Percentiles rank a stretch among this genome's conserved stretches.
These are phyloP conservation scores for Hydropotes inermis DNA, from an alignment of 2,113 vertebrate genomes.

Conservation along the genomic window DNA sequence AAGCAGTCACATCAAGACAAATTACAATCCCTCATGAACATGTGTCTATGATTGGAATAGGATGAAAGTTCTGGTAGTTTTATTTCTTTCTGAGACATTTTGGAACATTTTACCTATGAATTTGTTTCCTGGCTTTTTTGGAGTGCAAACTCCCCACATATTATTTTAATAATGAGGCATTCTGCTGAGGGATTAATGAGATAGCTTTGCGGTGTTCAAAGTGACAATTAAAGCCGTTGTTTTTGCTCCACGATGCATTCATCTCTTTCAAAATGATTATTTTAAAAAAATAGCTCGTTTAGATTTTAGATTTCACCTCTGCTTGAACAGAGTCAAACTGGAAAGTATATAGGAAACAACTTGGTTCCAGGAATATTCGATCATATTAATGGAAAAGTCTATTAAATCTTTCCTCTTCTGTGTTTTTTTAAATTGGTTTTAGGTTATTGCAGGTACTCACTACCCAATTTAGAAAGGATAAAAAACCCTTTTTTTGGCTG, in stretches of 20 bases:
- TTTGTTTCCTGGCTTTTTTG: slow-evolving; percentile 46
- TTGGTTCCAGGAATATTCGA: slow-evolving; percentile 6
- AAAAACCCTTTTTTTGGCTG: background rate
- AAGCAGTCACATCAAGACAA: slow-evolving; percentile 66
- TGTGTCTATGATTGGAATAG: slow-evolving; percentile 69
- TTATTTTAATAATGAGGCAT: slow-evolving; percentile 51
- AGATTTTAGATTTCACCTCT: slow-evolving; percentile 45
- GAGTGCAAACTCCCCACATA: background rate
- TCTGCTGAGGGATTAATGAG: slow-evolving; percentile 27
- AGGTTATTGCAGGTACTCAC: background rate
- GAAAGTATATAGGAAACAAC: background rate
- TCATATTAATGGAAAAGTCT: background rate
- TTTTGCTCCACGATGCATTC: background rate
- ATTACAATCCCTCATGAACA: slow-evolving; percentile 68
- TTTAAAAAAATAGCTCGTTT: slow-evolving; percentile 5
- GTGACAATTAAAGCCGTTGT: slow-evolving; percentile 8
- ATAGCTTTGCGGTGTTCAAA: background rate
- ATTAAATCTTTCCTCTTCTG: slow-evolving; percentile 1
- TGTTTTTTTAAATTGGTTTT: background rate
- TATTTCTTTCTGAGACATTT: slow-evolving; percentile 67
- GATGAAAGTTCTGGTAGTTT: slow-evolving; percentile 73
- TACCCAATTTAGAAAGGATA: background rate
- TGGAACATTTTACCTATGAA: slow-evolving; percentile 57
- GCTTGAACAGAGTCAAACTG: background rate
- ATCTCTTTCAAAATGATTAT: slow-evolving; percentile 24